Conservation (phyloP, 2,888 invertebrate genomes). For the Diplolepis rosae region DNA sequence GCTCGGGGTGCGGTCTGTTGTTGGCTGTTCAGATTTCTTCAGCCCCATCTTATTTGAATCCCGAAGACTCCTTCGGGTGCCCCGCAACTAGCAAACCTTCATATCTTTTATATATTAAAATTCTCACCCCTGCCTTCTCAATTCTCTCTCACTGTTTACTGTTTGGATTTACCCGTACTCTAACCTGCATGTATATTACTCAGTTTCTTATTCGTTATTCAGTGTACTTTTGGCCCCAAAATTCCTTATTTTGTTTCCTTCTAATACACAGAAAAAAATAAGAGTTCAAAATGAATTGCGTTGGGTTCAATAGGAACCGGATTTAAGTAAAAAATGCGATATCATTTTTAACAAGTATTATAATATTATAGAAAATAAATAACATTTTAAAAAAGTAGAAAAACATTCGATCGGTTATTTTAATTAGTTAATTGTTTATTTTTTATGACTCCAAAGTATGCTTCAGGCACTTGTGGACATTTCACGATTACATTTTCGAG, state of each 20-base stretch:
- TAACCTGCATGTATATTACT: no score
- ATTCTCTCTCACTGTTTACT: constrained; percentile 46
- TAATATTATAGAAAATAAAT: no score
- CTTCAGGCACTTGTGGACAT: no score
- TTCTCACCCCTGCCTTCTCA: constrained; percentile 54
- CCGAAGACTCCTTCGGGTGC: constrained; percentile 58
- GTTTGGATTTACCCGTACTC: constrained; percentile 49
- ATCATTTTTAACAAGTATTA: no score
- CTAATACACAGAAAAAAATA: no score
- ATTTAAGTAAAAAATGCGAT: no score
- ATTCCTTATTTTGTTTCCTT: constrained; percentile 14
- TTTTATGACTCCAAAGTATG: no score
- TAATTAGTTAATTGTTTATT: no score
- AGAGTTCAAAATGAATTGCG: no score
- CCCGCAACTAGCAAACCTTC: constrained; percentile 53
- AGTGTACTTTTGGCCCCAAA: constrained; percentile 9
- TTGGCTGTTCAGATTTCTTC: constrained; percentile 73
- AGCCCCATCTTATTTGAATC: constrained; percentile 65
- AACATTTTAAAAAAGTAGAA: background rate
- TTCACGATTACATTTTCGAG: no score
- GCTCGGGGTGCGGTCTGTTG: constrained; percentile 56
- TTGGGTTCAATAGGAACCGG: no score
- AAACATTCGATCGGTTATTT: background rate
- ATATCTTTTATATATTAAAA: constrained; percentile 72
- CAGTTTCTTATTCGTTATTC: constrained; percentile 40